A percentile compares a stretch with the other conserved stretches of the same genome.
These are phyloP conservation scores for Trissoscelio sp. DNA, from an alignment of 2,888 invertebrate genomes.

Conservation along the genomic window DNA sequence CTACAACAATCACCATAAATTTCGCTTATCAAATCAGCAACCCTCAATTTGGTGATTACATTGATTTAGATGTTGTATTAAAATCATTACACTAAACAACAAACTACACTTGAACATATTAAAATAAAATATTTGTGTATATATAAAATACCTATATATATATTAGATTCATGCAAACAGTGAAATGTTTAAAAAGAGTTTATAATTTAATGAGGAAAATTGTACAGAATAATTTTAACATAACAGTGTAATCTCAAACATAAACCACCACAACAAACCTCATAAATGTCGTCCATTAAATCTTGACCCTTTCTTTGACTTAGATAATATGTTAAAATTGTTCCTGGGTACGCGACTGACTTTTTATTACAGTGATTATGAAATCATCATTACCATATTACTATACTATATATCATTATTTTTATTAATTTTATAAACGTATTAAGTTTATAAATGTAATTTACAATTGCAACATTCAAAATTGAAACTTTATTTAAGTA, in stretches of 20 bases:
- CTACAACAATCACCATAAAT: constrained; percentile 46
- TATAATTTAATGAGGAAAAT: constrained; percentile 1
- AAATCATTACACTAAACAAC: too few relatives aligned
- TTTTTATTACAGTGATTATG: constrained; percentile 24
- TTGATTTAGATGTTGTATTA: constrained; percentile 17
- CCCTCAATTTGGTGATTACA: constrained; percentile 15
- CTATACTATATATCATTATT: background rate
- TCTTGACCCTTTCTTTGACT: constrained; percentile 20
- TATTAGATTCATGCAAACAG: too few relatives aligned
- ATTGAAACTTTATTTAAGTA: too few relatives aligned
- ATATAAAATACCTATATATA: too few relatives aligned
- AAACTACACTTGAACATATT: too few relatives aligned
- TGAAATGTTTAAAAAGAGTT: too few relatives aligned
- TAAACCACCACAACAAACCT: constrained; percentile 17
- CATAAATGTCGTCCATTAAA: constrained; percentile 34
- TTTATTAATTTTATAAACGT: background rate
- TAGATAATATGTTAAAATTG: constrained; percentile 31
- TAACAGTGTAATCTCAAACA: background rate
- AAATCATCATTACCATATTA: constrained; percentile 4
- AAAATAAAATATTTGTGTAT: too few relatives aligned
- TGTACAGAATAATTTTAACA: constrained; percentile 1
- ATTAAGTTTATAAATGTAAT: too few relatives aligned
- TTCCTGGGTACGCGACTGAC: background rate
- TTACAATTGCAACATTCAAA: too few relatives aligned
- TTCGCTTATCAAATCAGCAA: constrained; percentile 41